phyloP scores from a whole-genome alignment of 2,113 vertebrate genomes.

The Axis porcinus region DNA sequence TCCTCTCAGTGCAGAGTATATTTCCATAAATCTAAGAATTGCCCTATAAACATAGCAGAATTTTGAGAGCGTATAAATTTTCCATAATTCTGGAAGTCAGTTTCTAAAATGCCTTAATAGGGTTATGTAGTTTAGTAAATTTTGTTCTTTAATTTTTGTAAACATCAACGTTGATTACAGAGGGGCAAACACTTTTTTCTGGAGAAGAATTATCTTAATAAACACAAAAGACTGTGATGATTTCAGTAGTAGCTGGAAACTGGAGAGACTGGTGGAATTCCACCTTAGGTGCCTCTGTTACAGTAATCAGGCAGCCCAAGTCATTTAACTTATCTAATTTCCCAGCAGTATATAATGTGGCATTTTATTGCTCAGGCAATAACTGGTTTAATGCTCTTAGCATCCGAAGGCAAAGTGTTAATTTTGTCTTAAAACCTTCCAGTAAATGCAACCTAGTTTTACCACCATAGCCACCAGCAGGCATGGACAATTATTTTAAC shows the following conservation, averaged over 20 bases:
- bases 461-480: slow-evolving; percentile 42
- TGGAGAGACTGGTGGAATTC: not conserved
- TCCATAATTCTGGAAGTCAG: slow-evolving; percentile 74
- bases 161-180: slow-evolving; percentile 18
- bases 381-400: slow-evolving; percentile 53
- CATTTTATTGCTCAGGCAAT: slow-evolving; percentile 52
- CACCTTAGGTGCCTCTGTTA: not conserved
- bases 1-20: slow-evolving; percentile 59
- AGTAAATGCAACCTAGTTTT: slow-evolving; percentile 59
- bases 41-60: slow-evolving; percentile 52
- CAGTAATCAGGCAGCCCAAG: not conserved
- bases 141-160: slow-evolving; percentile 61
- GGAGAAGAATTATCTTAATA: slow-evolving; percentile 46
- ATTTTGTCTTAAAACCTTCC: slow-evolving; percentile 45
- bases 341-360: slow-evolving; percentile 49
- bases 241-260: slow-evolving; percentile 32
- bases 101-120: slow-evolving; percentile 79
- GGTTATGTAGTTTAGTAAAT: slow-evolving; percentile 51
- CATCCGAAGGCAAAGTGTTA: slow-evolving; percentile 68
- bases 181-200: slow-evolving; percentile 11
- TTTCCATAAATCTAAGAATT: slow-evolving; percentile 50
- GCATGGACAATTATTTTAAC: slow-evolving; percentile 58
- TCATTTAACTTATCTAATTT: not conserved
- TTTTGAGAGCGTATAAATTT: slow-evolving; percentile 64
- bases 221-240: slow-evolving; percentile 41